phyloP scores from a whole-genome alignment of 2,113 vertebrate genomes.

The Sinosuthora webbiana region DNA sequence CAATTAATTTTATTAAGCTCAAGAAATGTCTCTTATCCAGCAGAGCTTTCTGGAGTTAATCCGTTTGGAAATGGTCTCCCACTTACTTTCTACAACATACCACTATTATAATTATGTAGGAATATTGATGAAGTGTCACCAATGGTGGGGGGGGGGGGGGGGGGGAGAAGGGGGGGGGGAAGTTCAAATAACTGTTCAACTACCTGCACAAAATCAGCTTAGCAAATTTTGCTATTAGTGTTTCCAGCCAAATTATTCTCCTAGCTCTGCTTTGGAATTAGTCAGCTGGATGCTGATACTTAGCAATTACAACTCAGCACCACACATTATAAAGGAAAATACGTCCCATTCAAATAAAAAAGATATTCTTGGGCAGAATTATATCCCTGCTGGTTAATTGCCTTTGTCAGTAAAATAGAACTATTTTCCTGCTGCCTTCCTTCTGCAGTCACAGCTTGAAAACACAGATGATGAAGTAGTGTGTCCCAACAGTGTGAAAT shows the following conservation, averaged over 20 bases:
- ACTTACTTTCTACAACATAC: neutral
- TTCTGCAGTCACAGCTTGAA: constrained; percentile 58
- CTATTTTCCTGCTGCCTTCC: constrained; percentile 41
- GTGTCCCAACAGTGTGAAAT: constrained; percentile 48
- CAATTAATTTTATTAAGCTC: neutral
- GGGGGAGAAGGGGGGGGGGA: neutral
- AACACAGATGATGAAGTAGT: constrained; percentile 24
- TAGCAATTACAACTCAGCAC: constrained; percentile 30
- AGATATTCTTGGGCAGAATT: constrained; percentile 43
- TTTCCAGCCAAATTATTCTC: constrained; percentile 9
- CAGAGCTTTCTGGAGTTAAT: neutral
- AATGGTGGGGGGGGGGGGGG: accelerated
- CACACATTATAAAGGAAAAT: constrained; percentile 57
- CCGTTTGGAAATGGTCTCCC: neutral
- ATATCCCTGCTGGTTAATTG: constrained; percentile 65
- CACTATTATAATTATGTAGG: neutral
- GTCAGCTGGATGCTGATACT: constrained; percentile 39
- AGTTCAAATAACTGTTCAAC: neutral
- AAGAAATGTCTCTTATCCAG: neutral
- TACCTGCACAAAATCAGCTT: neutral
- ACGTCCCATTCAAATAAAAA: constrained; percentile 41
- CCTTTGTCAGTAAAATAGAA: constrained; percentile 58
- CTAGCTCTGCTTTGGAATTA: neutral
- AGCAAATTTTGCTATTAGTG: neutral
- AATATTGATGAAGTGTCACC: neutral